Evolutionary conservation across 2,113 vertebrate species (phyloP).

Genomic region (Dicaeum eximium): DNA sequence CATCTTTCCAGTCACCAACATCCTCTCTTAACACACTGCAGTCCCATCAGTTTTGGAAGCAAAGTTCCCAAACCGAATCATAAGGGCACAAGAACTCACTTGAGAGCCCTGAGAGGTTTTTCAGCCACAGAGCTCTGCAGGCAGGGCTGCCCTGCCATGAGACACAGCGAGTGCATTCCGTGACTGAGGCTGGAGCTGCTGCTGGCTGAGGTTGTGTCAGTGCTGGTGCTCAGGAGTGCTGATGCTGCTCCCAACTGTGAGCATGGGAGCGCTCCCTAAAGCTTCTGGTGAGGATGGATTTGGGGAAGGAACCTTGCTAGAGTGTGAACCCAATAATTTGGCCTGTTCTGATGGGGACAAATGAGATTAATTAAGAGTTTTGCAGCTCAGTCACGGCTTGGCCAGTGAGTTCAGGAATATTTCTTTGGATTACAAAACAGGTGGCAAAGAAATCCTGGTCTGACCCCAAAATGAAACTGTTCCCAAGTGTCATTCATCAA

Average conservation of each 20-base stretch:
- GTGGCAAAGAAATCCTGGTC: background rate
- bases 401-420: background rate
- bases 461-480: background rate
- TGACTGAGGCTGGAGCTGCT: background rate
- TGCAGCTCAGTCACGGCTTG: background rate
- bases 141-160: background rate
- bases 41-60: background rate
- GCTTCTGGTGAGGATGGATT: background rate
- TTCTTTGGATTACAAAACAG: background rate
- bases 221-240: background rate
- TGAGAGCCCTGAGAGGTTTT: background rate
- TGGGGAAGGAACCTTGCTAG: background rate
- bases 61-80: background rate
- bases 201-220: background rate
- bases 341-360: background rate
- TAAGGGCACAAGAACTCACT: background rate
- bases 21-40: background rate
- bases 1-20: background rate
- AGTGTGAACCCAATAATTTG: accelerated
- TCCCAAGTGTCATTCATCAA: background rate
- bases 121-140: background rate
- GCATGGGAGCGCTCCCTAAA: background rate
- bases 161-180: accelerated
- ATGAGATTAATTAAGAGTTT: background rate
- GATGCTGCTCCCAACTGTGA: background rate